Conservation (phyloP, 64 coral and sea anemone species). For the Pocillopora damicornis region DNA sequence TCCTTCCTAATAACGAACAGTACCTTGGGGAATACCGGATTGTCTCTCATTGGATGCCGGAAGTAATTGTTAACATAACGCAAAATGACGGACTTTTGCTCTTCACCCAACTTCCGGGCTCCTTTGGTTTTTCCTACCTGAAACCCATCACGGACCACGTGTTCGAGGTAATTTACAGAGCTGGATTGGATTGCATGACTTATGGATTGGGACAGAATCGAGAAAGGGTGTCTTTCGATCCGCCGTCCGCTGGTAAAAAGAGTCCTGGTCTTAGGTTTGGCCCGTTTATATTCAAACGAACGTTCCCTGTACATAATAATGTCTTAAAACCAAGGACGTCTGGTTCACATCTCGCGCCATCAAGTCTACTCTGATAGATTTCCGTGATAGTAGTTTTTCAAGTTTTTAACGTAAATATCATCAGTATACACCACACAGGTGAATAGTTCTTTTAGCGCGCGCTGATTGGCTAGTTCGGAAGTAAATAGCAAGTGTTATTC, state of each 20-base stretch:
- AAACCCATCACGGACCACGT: conserved; percentile 55
- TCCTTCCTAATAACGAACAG: conserved; percentile 18
- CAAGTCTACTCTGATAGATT: not conserved
- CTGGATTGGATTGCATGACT: conserved; percentile 63
- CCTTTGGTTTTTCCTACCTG: conserved; percentile 62
- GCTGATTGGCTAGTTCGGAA: too few relatives aligned
- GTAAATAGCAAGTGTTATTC: too few relatives aligned
- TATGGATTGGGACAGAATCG: conserved; percentile 90
- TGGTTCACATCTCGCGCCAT: not conserved
- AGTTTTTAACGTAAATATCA: too few relatives aligned
- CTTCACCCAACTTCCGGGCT: conserved; percentile 75
- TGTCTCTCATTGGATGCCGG: conserved; percentile 74
- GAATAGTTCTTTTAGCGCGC: too few relatives aligned
- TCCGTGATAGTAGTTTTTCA: not conserved
- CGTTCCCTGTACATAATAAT: not conserved
- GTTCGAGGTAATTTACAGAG: conserved; percentile 82
- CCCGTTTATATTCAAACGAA: conserved; percentile 82
- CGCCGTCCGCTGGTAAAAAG: conserved; percentile 30
- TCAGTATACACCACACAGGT: too few relatives aligned
- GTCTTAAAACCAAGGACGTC: not conserved
- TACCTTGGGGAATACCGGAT: conserved; percentile 73
- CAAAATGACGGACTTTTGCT: conserved; percentile 53
- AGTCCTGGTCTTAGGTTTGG: conserved; percentile 73
- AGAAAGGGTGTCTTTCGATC: conserved; percentile 71
- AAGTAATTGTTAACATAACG: conserved; percentile 83